These are phyloP conservation scores for Polypedilum pembai DNA, from an alignment of 1,140 invertebrate species.

Conservation along the genomic window DNA sequence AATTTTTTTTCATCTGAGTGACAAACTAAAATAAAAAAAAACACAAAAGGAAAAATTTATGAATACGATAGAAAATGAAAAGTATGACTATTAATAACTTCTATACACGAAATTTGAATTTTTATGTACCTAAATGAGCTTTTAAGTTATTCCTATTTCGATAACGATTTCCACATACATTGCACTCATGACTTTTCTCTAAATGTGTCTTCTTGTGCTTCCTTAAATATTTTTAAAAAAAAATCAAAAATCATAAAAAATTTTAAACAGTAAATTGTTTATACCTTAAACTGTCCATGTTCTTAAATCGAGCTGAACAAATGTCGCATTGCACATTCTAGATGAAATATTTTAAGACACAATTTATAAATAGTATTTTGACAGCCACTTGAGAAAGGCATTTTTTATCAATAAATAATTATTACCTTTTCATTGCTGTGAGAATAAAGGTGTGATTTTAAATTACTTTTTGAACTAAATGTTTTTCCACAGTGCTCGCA, in stretches of 20 bases:
- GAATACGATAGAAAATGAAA: too few relatives aligned
- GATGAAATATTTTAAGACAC: not conserved
- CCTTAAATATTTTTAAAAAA: not conserved
- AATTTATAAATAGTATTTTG: not conserved
- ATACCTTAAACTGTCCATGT: constrained; percentile 15
- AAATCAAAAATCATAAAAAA: not conserved
- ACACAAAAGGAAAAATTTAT: too few relatives aligned
- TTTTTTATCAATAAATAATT: not conserved
- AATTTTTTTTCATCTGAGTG: constrained; percentile 22
- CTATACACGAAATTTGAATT: not conserved
- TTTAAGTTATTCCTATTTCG: constrained; percentile 22
- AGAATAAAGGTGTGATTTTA: constrained; percentile 11
- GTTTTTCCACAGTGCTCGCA: not conserved
- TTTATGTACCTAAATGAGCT: not conserved
- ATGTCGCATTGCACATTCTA: constrained; percentile 21
- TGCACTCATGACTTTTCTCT: not conserved
- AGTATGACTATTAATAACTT: too few relatives aligned
- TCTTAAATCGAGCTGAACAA: constrained; percentile 20
- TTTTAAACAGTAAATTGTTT: not conserved
- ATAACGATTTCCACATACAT: constrained; percentile 3
- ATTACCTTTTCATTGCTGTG: constrained; percentile 20
- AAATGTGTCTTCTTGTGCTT: constrained; percentile 1
- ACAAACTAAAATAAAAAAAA: not conserved
- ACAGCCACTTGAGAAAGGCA: not conserved
- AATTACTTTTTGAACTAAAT: constrained; percentile 8